These are phyloP conservation scores for Chromobotia macracanthus DNA, from an alignment of 2,797 vertebrate species.

Conservation along the genomic window DNA sequence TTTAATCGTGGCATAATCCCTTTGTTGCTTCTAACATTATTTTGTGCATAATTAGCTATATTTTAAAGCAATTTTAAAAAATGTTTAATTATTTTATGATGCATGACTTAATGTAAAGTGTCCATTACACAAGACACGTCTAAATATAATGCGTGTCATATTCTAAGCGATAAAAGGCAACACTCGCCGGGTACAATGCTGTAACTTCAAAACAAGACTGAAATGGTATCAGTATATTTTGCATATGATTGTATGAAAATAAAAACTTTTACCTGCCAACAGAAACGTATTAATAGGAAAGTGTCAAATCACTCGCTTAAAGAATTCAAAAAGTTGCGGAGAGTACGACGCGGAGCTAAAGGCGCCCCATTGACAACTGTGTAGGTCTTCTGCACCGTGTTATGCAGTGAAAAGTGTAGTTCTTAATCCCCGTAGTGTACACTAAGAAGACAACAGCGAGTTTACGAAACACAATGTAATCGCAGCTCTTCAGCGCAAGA, in stretches of 20 bases:
- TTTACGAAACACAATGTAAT: slow-evolving; percentile 3
- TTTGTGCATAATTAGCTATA: neutral
- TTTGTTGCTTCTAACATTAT: neutral
- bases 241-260: neutral
- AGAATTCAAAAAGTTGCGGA: slow-evolving; percentile 8
- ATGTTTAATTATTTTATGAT: neutral
- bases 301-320: slow-evolving; percentile 5
- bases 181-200: neutral
- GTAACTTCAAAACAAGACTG: neutral
- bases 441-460: slow-evolving; percentile 12
- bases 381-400: neutral
- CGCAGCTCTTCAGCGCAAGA: slow-evolving; percentile 20
- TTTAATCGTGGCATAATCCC: slow-evolving; percentile 60
- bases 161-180: neutral
- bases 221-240: neutral
- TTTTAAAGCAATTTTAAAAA: neutral
- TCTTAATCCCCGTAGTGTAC: slow-evolving; percentile 17
- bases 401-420: neutral
- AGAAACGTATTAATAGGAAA: slow-evolving; percentile 41
- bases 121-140: neutral
- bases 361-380: slow-evolving; percentile 24
- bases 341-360: slow-evolving; percentile 12
- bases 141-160: neutral
- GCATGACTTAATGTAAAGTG: neutral
- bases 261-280: slow-evolving; percentile 43